Base-by-base conservation (phyloP, 2,797 vertebrate species). In the Hoplostethus mediterraneus region DNA sequence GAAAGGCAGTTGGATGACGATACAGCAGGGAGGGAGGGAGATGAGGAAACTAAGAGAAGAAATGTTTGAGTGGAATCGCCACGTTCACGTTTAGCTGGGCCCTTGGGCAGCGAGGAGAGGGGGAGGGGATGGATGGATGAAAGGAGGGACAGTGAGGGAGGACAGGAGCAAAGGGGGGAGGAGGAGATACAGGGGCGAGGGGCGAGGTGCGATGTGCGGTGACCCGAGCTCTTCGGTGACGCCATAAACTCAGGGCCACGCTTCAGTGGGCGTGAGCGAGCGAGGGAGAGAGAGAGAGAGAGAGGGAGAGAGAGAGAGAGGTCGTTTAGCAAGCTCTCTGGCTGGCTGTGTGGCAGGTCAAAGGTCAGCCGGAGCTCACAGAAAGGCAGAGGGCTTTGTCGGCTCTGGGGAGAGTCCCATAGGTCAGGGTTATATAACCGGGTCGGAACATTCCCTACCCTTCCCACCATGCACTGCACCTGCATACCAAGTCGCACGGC, bases 141-240 rank as follows among this genome's bases (percentile, higher is more conserved):
- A 67, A 58, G 69, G 73, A 63, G 21, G 54, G 49, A 14, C 66
- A 59, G 49, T 17, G 47, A 49, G n/a, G 16, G 65, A 68, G 42
- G 61, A 70, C 16, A 2, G 58, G 64, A 64, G 70, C 53, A 55
- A 17, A 71, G 9, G 12, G 12, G 17, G 17, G 17, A 5, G 25
- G 59, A 61, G 31, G 14, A 75, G 79, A 77, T 56, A 28, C 68
- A 85, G 77, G 76, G 86, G 66, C 30, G 77, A 85, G 77, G 76
- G 86, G 66, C 30, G 77, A 89, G 84, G 85, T 88, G 88, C 77
- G 84, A 90, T 84, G 88, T 84, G 84, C 79, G 48, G 62, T 88
- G 92, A 89, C 87, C 80, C 77, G 74, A 87, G 68, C 85, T 74
- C 80, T 79, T 63, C 44, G 21, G 72, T 77, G 85, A 80, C 71